Percentiles rank a stretch among this genome's conserved stretches.
Evolutionary conservation across 2,797 vertebrate genomes (phyloP).

Genomic region (Smutsia gigantea): DNA sequence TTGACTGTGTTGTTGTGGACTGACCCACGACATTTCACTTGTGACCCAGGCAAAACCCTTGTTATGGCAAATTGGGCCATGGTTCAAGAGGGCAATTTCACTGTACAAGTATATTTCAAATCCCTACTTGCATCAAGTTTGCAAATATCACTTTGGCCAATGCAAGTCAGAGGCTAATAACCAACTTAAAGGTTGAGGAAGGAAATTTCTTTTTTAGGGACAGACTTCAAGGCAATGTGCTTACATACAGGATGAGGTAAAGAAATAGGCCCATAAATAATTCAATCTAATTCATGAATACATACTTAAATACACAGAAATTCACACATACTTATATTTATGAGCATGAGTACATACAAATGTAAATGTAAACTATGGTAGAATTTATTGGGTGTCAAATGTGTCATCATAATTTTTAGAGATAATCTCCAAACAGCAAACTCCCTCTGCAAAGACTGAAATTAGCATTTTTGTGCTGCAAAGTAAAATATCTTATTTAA

Average conservation of each 20-base stretch:
- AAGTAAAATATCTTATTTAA: background rate
- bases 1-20: background rate
- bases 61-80: background rate
- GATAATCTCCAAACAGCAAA: background rate
- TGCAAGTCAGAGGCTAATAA: background rate
- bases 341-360: background rate
- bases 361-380: background rate
- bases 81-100: background rate
- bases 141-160: background rate
- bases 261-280: background rate
- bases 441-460: background rate
- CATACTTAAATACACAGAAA: background rate
- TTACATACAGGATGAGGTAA: fast-evolving
- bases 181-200: background rate
- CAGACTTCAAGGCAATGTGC: background rate
- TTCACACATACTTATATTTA: background rate
- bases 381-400: background rate
- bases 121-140: fast-evolving
- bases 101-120: background rate
- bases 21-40: fast-evolving
- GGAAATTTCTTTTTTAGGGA: background rate
- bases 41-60: background rate
- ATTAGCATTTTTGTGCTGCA: background rate
- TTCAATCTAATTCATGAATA: background rate
- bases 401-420: background rate